Percentiles rank a stretch among this genome's conserved stretches.
These are phyloP conservation scores for Notamacropus eugenii DNA, from an alignment of 2,797 vertebrate species.

Conservation along the genomic window DNA sequence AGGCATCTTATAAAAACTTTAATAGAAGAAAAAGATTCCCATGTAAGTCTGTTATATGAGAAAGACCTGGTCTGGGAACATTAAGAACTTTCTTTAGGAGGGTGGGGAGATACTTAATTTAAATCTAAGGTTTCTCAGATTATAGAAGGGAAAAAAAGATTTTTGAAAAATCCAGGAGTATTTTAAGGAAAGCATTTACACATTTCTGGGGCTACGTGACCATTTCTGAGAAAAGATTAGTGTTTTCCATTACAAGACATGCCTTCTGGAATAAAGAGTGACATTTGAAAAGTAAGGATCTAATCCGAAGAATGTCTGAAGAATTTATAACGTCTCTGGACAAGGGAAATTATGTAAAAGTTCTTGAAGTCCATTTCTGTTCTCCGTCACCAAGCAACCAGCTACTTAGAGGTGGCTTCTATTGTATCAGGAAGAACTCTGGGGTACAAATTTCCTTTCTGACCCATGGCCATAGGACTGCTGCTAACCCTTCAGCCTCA, in stretches of 20 bases:
- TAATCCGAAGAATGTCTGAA: neutral
- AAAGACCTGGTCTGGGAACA: neutral
- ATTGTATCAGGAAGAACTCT: neutral
- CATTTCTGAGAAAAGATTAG: neutral
- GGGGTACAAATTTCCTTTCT: neutral
- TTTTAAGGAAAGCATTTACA: neutral
- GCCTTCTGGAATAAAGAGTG: neutral
- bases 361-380: neutral
- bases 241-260: neutral
- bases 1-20: neutral
- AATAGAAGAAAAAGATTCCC: neutral
- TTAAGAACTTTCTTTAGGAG: neutral
- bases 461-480: neutral
- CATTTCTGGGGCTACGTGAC: neutral
- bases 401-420: neutral
- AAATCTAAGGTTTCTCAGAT: slow-evolving; percentile 2
- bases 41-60: neutral
- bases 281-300: neutral
- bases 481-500: neutral
- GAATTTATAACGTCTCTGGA: neutral
- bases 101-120: neutral
- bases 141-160: neutral
- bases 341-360: neutral
- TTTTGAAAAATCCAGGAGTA: neutral
- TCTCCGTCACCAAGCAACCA: neutral